Evolutionary conservation across 2,113 vertebrate genomes (phyloP), one percentile per base, ranked within the genome.

Genomic region (Propithecus coquereli): DNA sequence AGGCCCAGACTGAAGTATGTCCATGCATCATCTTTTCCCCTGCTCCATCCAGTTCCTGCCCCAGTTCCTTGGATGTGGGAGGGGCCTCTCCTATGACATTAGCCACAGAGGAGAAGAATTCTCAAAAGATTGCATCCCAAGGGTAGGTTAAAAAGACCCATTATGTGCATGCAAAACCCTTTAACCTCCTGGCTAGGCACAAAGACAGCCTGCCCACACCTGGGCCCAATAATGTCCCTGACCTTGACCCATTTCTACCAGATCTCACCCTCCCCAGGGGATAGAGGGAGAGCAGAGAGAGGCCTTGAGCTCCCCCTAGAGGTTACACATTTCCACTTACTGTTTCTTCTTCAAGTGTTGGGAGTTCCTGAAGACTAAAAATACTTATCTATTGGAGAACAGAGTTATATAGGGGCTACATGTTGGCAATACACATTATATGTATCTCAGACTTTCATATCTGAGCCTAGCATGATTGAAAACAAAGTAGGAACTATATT

Each of bases 231-330:
- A 66, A 93, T 16, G 27, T 40, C 47, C 18, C 95, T 88, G 94
- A 63, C 81, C 71, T 93, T 91, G 16, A 77, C 43, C 50, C 54
- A 86, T 77, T 61, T 89, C 71, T 61, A 34, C 32, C 74, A 87
- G 80, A 61, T 57, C 79, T 92, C 63, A 18, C 57, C 83, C 77
- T 93, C 74, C 61, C 83, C 34, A 66, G 59, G 88, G 43, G n/a
- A 74, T 0, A 77, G 23, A 79, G 8, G 32, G 17, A 76, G 16
- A 54, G 8, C 20, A 87, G 94, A 93, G 85, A 95, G 96, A 97
- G 79, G 57, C 17, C 95, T 95, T 92, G 95, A 96, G 96, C 94
- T 97, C 94, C 96, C 88, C 95, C 95, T 98, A 95, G 95, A 94
- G 97, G 88, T 79, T 74, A 47, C 74, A 90, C 73, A n/a, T 82